A percentile compares a stretch with the other conserved stretches of the same genome.
These are phyloP conservation scores for Spizaetus ornatus DNA, from an alignment of 2,113 vertebrate species.

Conservation along the genomic window DNA sequence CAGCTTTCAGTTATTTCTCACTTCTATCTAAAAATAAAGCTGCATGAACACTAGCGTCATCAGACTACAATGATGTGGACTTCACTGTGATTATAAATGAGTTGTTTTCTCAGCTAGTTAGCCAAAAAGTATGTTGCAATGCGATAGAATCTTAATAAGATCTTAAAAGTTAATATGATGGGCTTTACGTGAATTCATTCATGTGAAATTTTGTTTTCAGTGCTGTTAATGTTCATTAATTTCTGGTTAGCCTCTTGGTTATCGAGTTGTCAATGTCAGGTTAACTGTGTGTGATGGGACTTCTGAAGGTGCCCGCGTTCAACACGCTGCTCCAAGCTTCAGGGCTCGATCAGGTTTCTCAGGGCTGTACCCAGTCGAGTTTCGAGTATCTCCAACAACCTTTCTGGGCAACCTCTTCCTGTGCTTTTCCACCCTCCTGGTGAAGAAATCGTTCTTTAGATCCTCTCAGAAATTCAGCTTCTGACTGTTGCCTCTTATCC, in stretches of 20 bases:
- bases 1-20: background rate
- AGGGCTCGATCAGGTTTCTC: background rate
- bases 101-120: background rate
- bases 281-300: background rate
- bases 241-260: background rate
- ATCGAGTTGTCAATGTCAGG: background rate
- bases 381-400: background rate
- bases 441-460: background rate
- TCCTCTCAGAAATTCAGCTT: background rate
- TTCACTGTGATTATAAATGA: background rate
- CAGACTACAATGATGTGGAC: background rate
- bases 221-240: background rate
- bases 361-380: background rate
- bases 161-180: background rate
- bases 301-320: background rate
- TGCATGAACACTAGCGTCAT: background rate
- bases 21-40: background rate
- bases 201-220: background rate
- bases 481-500: background rate
- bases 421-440: background rate
- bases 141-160: background rate
- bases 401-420: background rate
- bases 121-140: background rate
- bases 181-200: rapidly evolving
- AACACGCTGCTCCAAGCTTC: background rate